phyloP scores from a whole-genome alignment of 2,888 invertebrate genomes.

The Ametastegia equiseti region DNA sequence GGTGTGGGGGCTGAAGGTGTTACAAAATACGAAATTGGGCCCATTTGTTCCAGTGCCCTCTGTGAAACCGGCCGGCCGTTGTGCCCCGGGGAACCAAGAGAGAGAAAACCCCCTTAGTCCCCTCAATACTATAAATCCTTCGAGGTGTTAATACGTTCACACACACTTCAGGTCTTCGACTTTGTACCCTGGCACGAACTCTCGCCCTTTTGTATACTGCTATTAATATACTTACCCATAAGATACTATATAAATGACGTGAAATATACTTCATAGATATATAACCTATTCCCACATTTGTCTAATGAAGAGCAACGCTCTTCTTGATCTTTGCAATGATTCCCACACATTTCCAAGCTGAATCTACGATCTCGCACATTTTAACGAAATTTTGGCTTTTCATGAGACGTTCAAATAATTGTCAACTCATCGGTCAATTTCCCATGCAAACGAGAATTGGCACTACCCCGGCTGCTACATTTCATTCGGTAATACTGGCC shows the following conservation, averaged over 20 bases:
- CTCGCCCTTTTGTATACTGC: constrained; percentile 29
- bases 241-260: background rate
- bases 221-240: constrained; percentile 24
- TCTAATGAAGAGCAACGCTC: background rate
- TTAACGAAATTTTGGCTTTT: too few species aligned
- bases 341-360: too few species aligned
- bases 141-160: constrained; percentile 74
- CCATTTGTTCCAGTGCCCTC: constrained; percentile 72
- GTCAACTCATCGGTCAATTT: too few species aligned
- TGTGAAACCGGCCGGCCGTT: constrained; percentile 62
- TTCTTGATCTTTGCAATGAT: background rate
- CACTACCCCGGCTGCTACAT: too few species aligned
- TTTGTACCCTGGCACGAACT: background rate
- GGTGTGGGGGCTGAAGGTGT: constrained; percentile 58
- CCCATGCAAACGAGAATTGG: too few species aligned
- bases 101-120: constrained; percentile 54
- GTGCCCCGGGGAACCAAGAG: constrained; percentile 64
- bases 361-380: too few species aligned
- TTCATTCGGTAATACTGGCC: too few species aligned
- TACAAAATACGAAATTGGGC: constrained; percentile 73
- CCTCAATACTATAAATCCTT: constrained; percentile 73
- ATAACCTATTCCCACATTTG: too few species aligned
- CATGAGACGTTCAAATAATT: too few species aligned
- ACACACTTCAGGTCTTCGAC: constrained; percentile 53
- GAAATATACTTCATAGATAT: background rate